These are phyloP conservation scores for Brachypteracias leptosomus DNA, from an alignment of 2,113 vertebrate species.

Conservation along the genomic window DNA sequence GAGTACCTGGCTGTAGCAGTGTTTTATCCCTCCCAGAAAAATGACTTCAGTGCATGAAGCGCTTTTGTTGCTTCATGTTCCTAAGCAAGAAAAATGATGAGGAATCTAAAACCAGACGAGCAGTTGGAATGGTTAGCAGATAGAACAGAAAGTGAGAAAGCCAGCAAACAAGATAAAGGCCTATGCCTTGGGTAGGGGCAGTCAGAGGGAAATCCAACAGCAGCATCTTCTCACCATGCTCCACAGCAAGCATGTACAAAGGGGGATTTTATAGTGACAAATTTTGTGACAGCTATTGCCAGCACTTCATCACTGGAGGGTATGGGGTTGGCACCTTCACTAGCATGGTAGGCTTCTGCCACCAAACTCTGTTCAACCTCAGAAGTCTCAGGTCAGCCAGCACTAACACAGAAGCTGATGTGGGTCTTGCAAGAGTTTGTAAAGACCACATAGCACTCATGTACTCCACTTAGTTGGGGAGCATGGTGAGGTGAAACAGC, in stretches of 20 bases:
- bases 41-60: not conserved
- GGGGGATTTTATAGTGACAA: not conserved
- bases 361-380: not conserved
- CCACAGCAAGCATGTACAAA: not conserved
- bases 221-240: not conserved
- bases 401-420: not conserved
- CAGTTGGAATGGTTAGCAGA: not conserved
- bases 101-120: not conserved
- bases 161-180: not conserved
- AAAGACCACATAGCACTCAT: not conserved
- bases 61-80: constrained; percentile 2
- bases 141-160: not conserved
- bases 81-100: constrained; percentile 24
- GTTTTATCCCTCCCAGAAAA: constrained; percentile 20
- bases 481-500: not conserved
- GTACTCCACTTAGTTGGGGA: not conserved
- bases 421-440: not conserved
- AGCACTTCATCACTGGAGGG: not conserved
- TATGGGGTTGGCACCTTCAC: not conserved
- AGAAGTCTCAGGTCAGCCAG: not conserved
- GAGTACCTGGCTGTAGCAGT: not conserved
- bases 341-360: not conserved
- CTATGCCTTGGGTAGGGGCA: not conserved
- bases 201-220: not conserved
- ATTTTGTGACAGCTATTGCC: not conserved